These are phyloP conservation scores for Eupeodes corollae DNA, from an alignment of 1,140 invertebrate species.

Conservation along the genomic window DNA sequence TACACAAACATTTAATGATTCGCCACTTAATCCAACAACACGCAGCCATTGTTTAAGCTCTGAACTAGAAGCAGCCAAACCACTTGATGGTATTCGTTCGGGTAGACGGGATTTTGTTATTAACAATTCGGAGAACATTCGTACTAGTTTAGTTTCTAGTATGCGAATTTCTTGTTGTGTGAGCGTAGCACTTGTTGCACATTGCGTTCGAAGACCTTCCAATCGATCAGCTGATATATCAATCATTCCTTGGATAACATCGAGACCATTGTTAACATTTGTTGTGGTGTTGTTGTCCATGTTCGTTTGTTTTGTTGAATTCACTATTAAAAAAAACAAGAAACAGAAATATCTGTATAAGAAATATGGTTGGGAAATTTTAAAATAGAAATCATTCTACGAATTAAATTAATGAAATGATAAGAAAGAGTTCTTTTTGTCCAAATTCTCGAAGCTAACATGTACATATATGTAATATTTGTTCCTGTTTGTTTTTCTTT, in stretches of 20 bases:
- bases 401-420: no score
- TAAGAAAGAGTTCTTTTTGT: no score
- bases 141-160: constrained; percentile 87
- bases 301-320: constrained; percentile 3
- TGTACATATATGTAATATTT: no score
- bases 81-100: constrained; percentile 44
- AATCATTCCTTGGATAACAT: constrained; percentile 82
- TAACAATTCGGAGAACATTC: constrained; percentile 82
- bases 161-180: constrained; percentile 92
- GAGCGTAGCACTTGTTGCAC: constrained; percentile 79
- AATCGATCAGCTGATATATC: constrained; percentile 85
- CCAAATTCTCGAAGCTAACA: no score
- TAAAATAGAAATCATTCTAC: no score
- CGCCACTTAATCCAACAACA: constrained; percentile 52
- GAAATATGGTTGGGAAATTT: no score
- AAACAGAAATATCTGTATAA: no score
- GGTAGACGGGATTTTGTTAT: constrained; percentile 68
- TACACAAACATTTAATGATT: constrained; percentile 42
- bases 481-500: no score
- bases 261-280: constrained; percentile 23
- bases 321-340: no score
- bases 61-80: constrained; percentile 54
- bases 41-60: constrained; percentile 73
- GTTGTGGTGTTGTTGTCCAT: constrained; percentile 11
- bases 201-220: constrained; percentile 82